Percentiles rank a stretch among this genome's conserved stretches.
Conservation (phyloP, 2,888 invertebrate genomes). For the Cheilosia vulpina region DNA sequence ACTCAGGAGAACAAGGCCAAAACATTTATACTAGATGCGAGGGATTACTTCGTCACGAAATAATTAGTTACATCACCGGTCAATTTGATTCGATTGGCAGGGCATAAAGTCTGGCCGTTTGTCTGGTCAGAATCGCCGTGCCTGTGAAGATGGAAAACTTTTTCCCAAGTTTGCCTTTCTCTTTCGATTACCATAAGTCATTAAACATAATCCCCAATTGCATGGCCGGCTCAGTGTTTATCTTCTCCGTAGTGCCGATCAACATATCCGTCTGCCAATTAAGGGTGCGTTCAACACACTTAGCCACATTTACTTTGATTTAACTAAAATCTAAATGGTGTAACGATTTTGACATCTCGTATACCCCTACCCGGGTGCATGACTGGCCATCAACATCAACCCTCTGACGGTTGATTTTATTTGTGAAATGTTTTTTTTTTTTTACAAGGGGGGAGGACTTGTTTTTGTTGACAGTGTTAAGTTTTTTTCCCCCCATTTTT, state of each 20-base stretch:
- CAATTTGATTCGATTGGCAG: conserved; percentile 53
- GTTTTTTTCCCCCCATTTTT: no score
- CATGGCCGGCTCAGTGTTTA: background rate
- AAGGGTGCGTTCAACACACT: conserved; percentile 38
- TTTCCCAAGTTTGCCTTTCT: conserved; percentile 18
- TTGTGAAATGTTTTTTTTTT: background rate
- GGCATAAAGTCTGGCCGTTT: background rate
- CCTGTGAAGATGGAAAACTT: conserved; percentile 15
- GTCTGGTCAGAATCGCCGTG: background rate
- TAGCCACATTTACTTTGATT: conserved; percentile 22
- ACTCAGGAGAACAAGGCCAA: background rate
- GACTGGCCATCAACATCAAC: background rate
- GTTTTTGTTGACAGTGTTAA: background rate
- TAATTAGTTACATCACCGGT: conserved; percentile 65
- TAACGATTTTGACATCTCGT: conserved; percentile 26
- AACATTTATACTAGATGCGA: conserved; percentile 15
- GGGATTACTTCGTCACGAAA: conserved; percentile 58
- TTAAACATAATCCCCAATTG: conserved; percentile 36
- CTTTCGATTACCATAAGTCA: conserved; percentile 55
- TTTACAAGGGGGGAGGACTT: background rate
- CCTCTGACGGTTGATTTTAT: background rate
- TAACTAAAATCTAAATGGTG: conserved; percentile 21
- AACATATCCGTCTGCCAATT: conserved; percentile 52
- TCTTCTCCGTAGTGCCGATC: conserved; percentile 15
- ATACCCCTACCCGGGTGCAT: background rate